Base-by-base conservation (phyloP, 2,797 vertebrate species). In the Passerculus sandwichensis region DNA sequence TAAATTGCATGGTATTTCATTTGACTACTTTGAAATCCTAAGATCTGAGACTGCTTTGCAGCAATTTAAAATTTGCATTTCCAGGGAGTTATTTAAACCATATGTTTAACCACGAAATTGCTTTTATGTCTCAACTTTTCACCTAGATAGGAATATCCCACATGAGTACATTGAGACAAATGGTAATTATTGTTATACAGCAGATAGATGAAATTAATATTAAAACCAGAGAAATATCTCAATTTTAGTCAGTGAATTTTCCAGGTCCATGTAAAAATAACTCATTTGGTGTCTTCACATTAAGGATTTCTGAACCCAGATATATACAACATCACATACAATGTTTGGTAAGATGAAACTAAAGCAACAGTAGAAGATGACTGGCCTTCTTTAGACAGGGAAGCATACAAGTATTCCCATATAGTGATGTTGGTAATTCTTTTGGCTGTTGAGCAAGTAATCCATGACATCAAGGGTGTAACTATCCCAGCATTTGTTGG, bases 31-130 rank as follows among this genome's bases (percentile, higher is more conserved):
- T 89, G 84, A 92, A 94, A 88, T 48, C 44, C 75, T 77, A 57
- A 85, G 70, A 85, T 91, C 85, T 75, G 72, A 83, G n/a, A 67
- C 57, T 91, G 54, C 42, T 93, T 92, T 89, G 57, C 54, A 83
- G 69, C 78, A 67, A 83, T 88, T 88, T 96, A 72, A 78, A 94
- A 86, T 89, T 53, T 85, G n/a, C 45, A 10, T 88, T 96, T 85
- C 40, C 48, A 89, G 51, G 51, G 81, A 80, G 51, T 85, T 94
- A 84, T 88, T 94, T 89, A 92, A 93, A 89, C 18, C 59, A 88
- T 48, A 89, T 85, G 51, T 87, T 96, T 85, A 94, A 85, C 70
- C 51, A 69, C 47, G 84, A 81, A 80, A 80, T 62, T 78, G 29
- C 32, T 88, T 91, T 91, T 57, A n/a, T 87, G 9, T 64, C 25